Percentiles rank a stretch among this genome's conserved stretches.
Evolutionary conservation across 2,888 invertebrate genomes (phyloP).

Genomic region (Smittia sp.): DNA sequence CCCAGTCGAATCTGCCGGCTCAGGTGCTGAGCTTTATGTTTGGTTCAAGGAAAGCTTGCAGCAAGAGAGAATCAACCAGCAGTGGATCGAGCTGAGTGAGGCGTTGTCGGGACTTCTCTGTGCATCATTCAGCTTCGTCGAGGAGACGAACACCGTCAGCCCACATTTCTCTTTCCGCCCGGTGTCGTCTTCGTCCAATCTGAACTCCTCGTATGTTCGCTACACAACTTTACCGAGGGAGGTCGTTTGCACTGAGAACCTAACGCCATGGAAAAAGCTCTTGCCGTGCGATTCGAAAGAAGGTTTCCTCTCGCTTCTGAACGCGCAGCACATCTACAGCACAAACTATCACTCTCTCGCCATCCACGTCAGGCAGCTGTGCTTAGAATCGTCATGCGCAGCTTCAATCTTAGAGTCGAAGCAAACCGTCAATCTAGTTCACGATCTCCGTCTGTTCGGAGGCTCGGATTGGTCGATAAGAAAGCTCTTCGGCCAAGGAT

Average conservation of each 20-base stretch:
- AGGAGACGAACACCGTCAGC: slow-evolving; percentile 75
- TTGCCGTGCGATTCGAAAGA: slow-evolving; percentile 89
- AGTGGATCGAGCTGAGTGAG: slow-evolving; percentile 86
- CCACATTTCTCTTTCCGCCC: slow-evolving; percentile 84
- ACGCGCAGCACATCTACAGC: slow-evolving; percentile 87
- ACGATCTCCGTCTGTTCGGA: slow-evolving; percentile 70
- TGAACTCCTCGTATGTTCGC: slow-evolving; percentile 60
- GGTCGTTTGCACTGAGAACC: slow-evolving; percentile 97
- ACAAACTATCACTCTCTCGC: slow-evolving; percentile 90
- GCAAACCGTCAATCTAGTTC: slow-evolving; percentile 83
- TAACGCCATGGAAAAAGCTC: slow-evolving; percentile 97
- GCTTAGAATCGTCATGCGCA: slow-evolving; percentile 56
- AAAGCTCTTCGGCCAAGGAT: slow-evolving; percentile 81
- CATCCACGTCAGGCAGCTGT: slow-evolving; percentile 78
- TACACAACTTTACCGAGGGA: slow-evolving; percentile 94
- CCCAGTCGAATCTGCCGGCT: slow-evolving; percentile 82
- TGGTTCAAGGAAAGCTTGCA: slow-evolving; percentile 72
- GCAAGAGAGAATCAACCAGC: slow-evolving; percentile 60
- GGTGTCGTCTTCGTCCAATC: slow-evolving; percentile 41
- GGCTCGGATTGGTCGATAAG: slow-evolving; percentile 75
- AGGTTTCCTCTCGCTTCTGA: slow-evolving; percentile 83
- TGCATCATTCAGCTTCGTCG: slow-evolving; percentile 93
- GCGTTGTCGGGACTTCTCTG: slow-evolving; percentile 93
- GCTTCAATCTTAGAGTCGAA: slow-evolving; percentile 72
- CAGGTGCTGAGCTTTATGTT: slow-evolving; percentile 91